phyloP scores from a whole-genome alignment of 2,797 vertebrate genomes.

The Nannoperca obscura region DNA sequence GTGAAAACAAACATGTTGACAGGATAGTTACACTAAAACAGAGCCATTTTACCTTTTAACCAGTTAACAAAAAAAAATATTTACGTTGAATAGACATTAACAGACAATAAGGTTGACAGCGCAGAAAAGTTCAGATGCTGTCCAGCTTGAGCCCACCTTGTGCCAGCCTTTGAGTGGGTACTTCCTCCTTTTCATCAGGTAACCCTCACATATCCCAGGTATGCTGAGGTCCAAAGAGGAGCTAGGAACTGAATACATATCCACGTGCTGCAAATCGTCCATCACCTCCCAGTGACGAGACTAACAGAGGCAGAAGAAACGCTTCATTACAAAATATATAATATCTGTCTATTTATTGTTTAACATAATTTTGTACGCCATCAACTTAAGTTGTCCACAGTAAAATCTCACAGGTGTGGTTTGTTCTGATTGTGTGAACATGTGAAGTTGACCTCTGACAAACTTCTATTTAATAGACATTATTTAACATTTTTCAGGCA shows the following conservation, averaged over 20 bases:
- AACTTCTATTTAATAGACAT: not conserved
- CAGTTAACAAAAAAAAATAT: not conserved
- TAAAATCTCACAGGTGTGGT: not conserved
- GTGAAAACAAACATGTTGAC: no score
- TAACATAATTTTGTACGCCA: not conserved
- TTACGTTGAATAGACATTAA: not conserved
- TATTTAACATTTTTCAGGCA: not conserved
- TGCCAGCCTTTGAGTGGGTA: slow-evolving; percentile 97
- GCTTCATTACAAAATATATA: not conserved
- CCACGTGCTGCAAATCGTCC: slow-evolving; percentile 81
- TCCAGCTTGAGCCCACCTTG: slow-evolving; percentile 83
- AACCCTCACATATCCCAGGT: slow-evolving; percentile 90
- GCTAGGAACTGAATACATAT: slow-evolving; percentile 47
- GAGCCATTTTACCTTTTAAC: no score
- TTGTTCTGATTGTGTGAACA: not conserved
- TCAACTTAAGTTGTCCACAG: not conserved
- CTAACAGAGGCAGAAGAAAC: slow-evolving; percentile 45
- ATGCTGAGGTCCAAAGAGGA: slow-evolving; percentile 69
- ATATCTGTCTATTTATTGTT: not conserved
- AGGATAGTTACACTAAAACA: no score
- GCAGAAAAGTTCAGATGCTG: not conserved
- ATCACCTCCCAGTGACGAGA: slow-evolving; percentile 93
- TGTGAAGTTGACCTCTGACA: not conserved
- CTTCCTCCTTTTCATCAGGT: slow-evolving; percentile 94
- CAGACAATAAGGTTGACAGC: not conserved